Conservation (phyloP, 2,888 invertebrate genomes). For the Timema podura region DNA sequence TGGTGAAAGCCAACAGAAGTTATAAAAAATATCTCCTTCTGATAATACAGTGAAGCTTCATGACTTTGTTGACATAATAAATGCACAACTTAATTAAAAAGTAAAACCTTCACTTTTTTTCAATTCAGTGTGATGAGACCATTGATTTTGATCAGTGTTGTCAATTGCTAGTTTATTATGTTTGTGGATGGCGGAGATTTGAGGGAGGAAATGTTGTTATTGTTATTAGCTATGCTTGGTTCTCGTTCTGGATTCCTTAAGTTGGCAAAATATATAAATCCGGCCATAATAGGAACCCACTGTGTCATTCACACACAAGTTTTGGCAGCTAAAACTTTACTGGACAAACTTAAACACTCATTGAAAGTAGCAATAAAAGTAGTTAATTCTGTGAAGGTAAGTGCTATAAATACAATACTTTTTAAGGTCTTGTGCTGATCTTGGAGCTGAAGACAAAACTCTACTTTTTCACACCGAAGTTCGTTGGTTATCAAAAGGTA, state of each 20-base stretch:
- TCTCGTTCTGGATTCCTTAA: no score
- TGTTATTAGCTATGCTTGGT: no score
- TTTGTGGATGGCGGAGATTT: no score
- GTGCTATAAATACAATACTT: not conserved
- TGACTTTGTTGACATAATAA: not conserved
- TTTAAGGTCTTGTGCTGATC: conserved; percentile 4
- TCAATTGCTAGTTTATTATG: no score
- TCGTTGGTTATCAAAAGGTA: not conserved
- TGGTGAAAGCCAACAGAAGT: no score
- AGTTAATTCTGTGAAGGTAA: not conserved
- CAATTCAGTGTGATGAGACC: not conserved
- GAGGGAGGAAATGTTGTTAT: no score
- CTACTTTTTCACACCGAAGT: not conserved
- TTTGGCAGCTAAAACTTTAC: not conserved
- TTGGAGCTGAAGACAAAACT: not conserved
- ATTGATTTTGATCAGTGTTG: no score
- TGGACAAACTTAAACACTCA: not conserved
- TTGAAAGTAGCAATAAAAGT: conserved; percentile 6
- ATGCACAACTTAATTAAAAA: not conserved
- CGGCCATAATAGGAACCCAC: not conserved
- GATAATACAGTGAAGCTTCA: not conserved
- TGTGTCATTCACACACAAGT: no score
- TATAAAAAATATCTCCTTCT: not conserved
- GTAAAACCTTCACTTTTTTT: not conserved
- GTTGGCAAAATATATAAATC: not conserved